Conservation (phyloP, 1,140 invertebrate species). For the Drosophila persimilis region DNA sequence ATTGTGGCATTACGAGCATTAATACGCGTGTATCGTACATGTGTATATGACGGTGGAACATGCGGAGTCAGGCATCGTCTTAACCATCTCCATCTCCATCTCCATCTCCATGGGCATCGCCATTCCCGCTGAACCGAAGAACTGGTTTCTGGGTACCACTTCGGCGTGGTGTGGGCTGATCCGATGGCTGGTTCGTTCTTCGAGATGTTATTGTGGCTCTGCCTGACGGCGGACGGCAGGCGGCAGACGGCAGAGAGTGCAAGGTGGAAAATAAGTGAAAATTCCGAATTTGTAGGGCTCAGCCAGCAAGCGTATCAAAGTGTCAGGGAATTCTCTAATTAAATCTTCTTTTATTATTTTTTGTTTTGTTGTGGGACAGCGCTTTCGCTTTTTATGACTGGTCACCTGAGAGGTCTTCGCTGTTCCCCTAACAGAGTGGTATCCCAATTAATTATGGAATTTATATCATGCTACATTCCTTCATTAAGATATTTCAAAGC, state of each 20-base stretch:
- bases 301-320: slow-evolving; percentile 56
- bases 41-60: slow-evolving; percentile 63
- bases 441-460: slow-evolving; percentile 39
- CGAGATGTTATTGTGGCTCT: slow-evolving; percentile 12
- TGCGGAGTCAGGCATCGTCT: slow-evolving; percentile 34
- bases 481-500: slow-evolving; percentile 12
- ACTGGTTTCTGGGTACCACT: slow-evolving; percentile 54
- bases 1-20: slow-evolving; percentile 61
- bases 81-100: slow-evolving; percentile 27
- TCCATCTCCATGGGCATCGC: slow-evolving; percentile 20
- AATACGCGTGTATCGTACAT: slow-evolving; percentile 35
- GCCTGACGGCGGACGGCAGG: no score
- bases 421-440: slow-evolving; percentile 9
- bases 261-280: slow-evolving; percentile 53
- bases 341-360: slow-evolving; percentile 28
- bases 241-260: slow-evolving; percentile 9
- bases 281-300: slow-evolving; percentile 55
- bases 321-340: slow-evolving; percentile 64
- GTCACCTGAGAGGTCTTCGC: slow-evolving; percentile 35
- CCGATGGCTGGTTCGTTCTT: slow-evolving; percentile 37
- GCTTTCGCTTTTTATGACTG: slow-evolving; percentile 66
- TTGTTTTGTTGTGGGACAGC: slow-evolving; percentile 5
- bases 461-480: slow-evolving; percentile 20
- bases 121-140: slow-evolving; percentile 37
- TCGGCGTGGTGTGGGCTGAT: slow-evolving; percentile 36